Evolutionary conservation across 1,140 invertebrate species (phyloP).

Genomic region (Megathymus violae): DNA sequence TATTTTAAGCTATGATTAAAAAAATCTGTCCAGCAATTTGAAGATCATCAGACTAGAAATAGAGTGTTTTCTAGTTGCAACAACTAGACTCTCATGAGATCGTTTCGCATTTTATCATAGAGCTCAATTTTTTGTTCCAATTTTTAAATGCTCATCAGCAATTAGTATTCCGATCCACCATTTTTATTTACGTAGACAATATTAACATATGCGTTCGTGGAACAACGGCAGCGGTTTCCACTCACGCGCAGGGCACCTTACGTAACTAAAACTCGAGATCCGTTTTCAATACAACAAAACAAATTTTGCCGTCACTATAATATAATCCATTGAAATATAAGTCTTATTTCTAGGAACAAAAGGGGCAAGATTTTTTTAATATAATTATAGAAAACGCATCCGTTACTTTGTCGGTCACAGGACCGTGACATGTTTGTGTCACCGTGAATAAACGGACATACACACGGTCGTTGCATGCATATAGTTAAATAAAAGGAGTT

Average conservation of each 20-base stretch:
- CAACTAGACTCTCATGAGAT: too few relatives aligned
- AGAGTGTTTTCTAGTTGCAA: too few relatives aligned
- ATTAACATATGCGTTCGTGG: conserved; percentile 63
- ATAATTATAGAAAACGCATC: neutral
- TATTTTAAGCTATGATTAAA: too few relatives aligned
- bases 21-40: too few relatives aligned
- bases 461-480: conserved; percentile 60
- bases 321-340: conserved; percentile 10
- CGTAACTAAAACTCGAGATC: conserved; percentile 62
- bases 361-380: conserved; percentile 9
- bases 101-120: neutral
- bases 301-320: conserved; percentile 18
- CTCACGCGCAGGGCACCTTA: conserved; percentile 66
- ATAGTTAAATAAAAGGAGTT: conserved; percentile 39
- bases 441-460: conserved; percentile 76
- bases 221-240: conserved; percentile 60
- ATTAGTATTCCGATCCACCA: conserved; percentile 2
- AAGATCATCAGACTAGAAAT: too few relatives aligned
- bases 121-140: too few relatives aligned
- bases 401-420: conserved; percentile 42
- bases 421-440: conserved; percentile 70
- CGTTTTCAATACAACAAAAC: conserved; percentile 46
- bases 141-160: neutral
- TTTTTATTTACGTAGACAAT: conserved; percentile 40
- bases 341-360: conserved; percentile 19